Base-by-base conservation (phyloP, 2,888 invertebrate genomes). In the Liopterus haemorrhoidalis region DNA sequence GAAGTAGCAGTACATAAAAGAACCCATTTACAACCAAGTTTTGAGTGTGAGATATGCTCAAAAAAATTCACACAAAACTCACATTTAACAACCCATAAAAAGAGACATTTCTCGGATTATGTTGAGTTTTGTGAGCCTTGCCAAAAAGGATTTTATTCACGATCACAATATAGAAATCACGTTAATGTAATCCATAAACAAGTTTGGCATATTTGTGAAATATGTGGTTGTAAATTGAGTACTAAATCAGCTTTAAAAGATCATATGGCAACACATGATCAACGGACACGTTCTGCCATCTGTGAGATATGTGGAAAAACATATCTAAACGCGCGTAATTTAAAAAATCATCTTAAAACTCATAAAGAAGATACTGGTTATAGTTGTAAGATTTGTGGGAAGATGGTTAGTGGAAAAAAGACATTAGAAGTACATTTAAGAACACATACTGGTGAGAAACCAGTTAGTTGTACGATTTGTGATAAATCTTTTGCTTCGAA, bases 61-160 rank as follows among this genome's bases (percentile, higher is more conserved):
- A 75, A 75, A 54, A 75, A 74, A 54, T 75, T 79, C 53, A 70
- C 75, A 0, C 77, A 77, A 30, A 74, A 75, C 50, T 76, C 76
- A 47, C 76, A 78, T 50, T 58, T 81, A 47, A 76, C 74, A 30
- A 70, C 73, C 0, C 81, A 82, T 54, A 62, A 70, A 1, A 66
- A 72, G 2, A 67, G 76, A n/a, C 81, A 81, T 57, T 70, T 72
- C 0, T 70, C 73, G 3, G 60, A 64, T 37, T 64, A 56, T 41
- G 54, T 58, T 5, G 59, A 54, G 0, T 60, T 58, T 44, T 67
- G 67, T 48, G 52, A 61, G 31, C 57, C 57, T 4, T 67, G 68
- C 49, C 56, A 58, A 35, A 53, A 60, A 37, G 62, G 64, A 3
- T 67, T 66, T 45, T 54, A 59, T 20, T 59, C 63, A 2, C 51